Evolutionary conservation across 2,888 invertebrate species (phyloP).

Genomic region (Lasioglossum leucozonium): DNA sequence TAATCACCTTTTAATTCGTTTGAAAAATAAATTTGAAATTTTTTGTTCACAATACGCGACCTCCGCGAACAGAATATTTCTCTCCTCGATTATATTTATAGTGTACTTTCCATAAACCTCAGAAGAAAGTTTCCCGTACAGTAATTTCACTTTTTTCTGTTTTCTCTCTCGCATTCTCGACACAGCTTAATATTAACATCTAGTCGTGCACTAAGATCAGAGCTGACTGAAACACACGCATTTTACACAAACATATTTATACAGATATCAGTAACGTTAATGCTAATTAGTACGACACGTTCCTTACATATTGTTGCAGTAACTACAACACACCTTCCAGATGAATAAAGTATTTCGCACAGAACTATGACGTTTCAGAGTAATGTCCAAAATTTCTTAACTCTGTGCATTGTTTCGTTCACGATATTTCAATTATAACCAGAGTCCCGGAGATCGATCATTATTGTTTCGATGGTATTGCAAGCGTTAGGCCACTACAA

Average conservation of each 20-base stretch:
- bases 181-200: conserved; percentile 45
- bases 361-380: conserved; percentile 26
- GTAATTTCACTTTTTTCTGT: conserved; percentile 21
- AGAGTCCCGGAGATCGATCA: conserved; percentile 33
- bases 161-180: conserved; percentile 15
- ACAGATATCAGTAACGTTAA: conserved; percentile 44
- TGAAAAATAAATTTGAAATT: conserved; percentile 11
- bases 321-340: conserved; percentile 40
- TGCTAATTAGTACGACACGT: conserved; percentile 44
- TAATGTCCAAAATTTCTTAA: background rate
- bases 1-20: background rate
- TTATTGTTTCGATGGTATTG: conserved; percentile 5
- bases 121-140: conserved; percentile 38
- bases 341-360: conserved; percentile 54
- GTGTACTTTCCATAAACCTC: conserved; percentile 48
- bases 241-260: conserved; percentile 71
- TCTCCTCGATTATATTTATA: conserved; percentile 56
- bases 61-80: conserved; percentile 63
- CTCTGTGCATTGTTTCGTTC: conserved; percentile 30
- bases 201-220: conserved; percentile 51
- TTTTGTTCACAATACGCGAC: background rate
- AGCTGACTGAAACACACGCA: conserved; percentile 69
- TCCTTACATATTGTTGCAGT: conserved; percentile 28
- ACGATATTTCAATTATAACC: conserved; percentile 44
- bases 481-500: conserved; percentile 48